phyloP scores from a whole-genome alignment of 2,888 invertebrate genomes.

The Leptura quadrifasciata region DNA sequence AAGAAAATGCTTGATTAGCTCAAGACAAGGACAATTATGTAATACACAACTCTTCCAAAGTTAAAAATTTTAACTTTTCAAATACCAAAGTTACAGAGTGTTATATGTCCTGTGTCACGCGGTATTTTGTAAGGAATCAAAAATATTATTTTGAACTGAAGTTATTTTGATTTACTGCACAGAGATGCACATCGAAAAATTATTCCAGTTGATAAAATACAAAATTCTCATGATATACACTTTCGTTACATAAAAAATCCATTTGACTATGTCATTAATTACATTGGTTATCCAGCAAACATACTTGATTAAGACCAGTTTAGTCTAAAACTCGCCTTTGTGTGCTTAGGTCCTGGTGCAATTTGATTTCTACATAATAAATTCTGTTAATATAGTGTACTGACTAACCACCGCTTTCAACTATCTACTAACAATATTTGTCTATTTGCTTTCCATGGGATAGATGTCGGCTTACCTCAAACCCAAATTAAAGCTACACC shows the following conservation, averaged over 20 bases:
- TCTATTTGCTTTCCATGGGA: slow-evolving; percentile 64
- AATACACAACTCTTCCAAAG: no score
- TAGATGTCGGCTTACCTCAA: slow-evolving; percentile 78
- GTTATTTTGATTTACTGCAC: no score
- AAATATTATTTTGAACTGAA: no score
- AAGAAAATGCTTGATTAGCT: no score
- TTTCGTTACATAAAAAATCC: neutral
- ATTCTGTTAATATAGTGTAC: slow-evolving; percentile 27
- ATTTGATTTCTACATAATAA: slow-evolving; percentile 28
- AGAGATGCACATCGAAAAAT: no score
- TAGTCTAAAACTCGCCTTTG: slow-evolving; percentile 11
- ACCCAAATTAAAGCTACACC: slow-evolving; percentile 78
- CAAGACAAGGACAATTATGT: no score
- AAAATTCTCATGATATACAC: no score
- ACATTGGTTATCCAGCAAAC: neutral
- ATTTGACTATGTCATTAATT: neutral
- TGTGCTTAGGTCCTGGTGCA: slow-evolving; percentile 17
- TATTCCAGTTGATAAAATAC: neutral
- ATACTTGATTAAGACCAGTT: neutral
- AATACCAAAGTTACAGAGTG: no score
- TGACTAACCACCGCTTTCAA: slow-evolving; percentile 28
- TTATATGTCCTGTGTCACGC: no score
- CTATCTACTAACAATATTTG: slow-evolving; percentile 42
- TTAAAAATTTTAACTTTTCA: no score
- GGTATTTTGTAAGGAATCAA: no score